Evolutionary conservation across 92 coral and sea anemone species (phyloP).

Genomic region (Hydrozoanthus gracilis): DNA sequence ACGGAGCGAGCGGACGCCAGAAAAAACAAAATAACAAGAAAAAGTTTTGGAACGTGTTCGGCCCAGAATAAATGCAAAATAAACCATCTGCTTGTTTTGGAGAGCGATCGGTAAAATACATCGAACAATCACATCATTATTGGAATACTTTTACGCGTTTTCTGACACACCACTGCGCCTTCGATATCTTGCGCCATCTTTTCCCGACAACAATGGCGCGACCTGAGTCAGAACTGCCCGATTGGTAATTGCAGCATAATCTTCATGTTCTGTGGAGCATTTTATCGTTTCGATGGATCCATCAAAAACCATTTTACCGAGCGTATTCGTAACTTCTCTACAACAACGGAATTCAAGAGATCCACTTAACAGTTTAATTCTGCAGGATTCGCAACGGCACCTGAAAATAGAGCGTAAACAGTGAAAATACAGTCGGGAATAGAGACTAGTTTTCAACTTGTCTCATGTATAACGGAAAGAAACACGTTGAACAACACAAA

Average conservation of each 20-base stretch:
- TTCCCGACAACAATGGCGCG: background rate
- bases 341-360: no score
- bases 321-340: background rate
- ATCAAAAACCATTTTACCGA: background rate
- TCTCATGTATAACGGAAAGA: background rate
- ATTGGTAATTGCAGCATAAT: background rate
- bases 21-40: no score
- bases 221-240: background rate
- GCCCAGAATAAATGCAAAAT: no score
- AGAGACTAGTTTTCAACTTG: background rate
- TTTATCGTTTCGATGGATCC: no score
- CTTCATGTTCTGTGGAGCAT: background rate
- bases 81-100: no score
- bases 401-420: background rate
- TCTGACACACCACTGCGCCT: slow-evolving; percentile 7
- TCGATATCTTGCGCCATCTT: background rate
- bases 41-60: no score
- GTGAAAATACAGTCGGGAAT: background rate
- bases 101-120: no score
- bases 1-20: no score
- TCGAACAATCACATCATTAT: background rate
- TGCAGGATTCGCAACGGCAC: background rate
- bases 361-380: background rate
- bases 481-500: no score
- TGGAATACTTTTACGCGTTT: background rate